phyloP scores from a whole-genome alignment of 2,797 vertebrate genomes.

The Lithobates pipiens region DNA sequence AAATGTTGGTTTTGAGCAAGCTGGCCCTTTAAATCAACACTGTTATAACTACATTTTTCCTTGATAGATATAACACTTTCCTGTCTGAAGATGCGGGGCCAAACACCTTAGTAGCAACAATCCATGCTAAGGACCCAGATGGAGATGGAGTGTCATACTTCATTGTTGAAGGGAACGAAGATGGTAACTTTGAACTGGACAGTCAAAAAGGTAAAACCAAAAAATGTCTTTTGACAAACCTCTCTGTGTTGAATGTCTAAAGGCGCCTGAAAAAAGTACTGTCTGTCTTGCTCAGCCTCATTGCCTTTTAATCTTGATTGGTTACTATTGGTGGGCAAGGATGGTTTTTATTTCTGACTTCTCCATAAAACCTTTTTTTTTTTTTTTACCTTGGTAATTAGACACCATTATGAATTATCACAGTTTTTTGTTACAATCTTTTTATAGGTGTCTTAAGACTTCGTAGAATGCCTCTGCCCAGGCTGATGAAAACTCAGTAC shows the following conservation, averaged over 20 bases:
- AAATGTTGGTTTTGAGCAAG: too few relatives aligned
- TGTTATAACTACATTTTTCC: conserved; percentile 7
- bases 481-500: conserved; percentile 80
- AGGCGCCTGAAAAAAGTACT: background rate
- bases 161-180: conserved; percentile 88
- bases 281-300: background rate
- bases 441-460: conserved; percentile 86
- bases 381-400: too few relatives aligned
- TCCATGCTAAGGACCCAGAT: conserved; percentile 88
- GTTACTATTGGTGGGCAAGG: too few relatives aligned
- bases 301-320: background rate
- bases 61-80: conserved; percentile 87
- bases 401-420: too few relatives aligned
- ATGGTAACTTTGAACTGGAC: conserved; percentile 90
- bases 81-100: conserved; percentile 90
- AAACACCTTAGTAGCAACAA: conserved; percentile 84
- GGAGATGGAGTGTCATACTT: conserved; percentile 86
- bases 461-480: conserved; percentile 80
- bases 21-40: too few relatives aligned
- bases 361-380: too few relatives aligned
- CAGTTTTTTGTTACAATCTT: background rate
- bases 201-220: conserved; percentile 82
- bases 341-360: too few relatives aligned
- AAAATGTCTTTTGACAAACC: background rate
- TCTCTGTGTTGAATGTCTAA: too few relatives aligned